Conservation (phyloP, 2,113 vertebrate species). For the Crotalus horridus region DNA sequence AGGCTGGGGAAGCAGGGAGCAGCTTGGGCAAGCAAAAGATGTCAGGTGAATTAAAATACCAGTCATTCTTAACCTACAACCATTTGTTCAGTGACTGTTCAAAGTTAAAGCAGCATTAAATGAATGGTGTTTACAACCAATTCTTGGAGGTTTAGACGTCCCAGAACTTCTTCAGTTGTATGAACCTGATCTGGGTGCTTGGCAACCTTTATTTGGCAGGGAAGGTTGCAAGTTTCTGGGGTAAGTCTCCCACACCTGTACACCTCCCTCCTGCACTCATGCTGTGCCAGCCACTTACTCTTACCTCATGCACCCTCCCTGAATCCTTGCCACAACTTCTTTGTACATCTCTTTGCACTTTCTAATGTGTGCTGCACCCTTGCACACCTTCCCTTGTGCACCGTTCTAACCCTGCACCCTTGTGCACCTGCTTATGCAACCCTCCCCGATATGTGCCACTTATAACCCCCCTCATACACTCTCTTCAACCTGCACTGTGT, state of each 20-base stretch:
- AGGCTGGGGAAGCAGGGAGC: not conserved
- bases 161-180: not conserved
- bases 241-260: not conserved
- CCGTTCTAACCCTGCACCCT: not conserved
- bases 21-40: not conserved
- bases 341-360: not conserved
- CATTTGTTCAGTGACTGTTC: not conserved
- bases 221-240: not conserved
- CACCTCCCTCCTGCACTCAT: not conserved
- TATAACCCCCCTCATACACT: not conserved
- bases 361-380: not conserved
- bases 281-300: not conserved
- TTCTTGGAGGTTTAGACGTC: not conserved
- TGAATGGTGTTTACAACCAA: not conserved
- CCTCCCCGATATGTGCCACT: not conserved
- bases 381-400: not conserved
- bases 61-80: not conserved
- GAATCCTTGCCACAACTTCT: not conserved
- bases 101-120: not conserved
- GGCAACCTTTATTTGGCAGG: not conserved
- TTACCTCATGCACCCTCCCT: not conserved
- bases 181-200: not conserved
- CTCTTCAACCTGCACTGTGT: not conserved
- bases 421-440: not conserved
- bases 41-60: conserved; percentile 14